Conservation (phyloP, 2,888 invertebrate species). For the Epinotia ramella region DNA sequence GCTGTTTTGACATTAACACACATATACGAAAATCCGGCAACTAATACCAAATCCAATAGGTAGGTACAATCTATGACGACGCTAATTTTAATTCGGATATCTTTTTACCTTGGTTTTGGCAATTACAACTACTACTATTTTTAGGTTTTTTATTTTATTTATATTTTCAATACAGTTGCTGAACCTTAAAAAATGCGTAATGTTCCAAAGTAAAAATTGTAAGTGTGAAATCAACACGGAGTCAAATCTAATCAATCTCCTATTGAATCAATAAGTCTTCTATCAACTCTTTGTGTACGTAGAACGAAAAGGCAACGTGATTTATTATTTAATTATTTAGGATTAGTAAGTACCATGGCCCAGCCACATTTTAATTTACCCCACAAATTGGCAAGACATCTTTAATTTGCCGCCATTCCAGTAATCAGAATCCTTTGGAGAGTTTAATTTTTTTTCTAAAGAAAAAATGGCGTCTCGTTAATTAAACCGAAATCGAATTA, state of each 20-base stretch:
- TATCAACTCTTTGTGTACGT: not conserved
- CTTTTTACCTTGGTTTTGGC: too few relatives aligned
- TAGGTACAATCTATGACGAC: too few relatives aligned
- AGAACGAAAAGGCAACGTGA: conserved; percentile 49
- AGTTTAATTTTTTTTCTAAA: conserved; percentile 70
- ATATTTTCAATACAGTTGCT: too few relatives aligned
- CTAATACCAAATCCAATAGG: too few relatives aligned
- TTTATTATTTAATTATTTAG: conserved; percentile 45
- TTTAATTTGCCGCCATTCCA: conserved; percentile 51
- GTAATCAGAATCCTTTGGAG: conserved; percentile 77
- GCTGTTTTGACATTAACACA: too few relatives aligned
- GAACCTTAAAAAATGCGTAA: too few relatives aligned
- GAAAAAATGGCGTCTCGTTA: conserved; percentile 78
- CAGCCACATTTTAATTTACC: conserved; percentile 44
- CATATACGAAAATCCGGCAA: too few relatives aligned
- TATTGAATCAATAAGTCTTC: conserved; percentile 15
- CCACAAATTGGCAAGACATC: conserved; percentile 45
- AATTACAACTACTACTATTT: too few relatives aligned
- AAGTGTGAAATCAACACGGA: not conserved
- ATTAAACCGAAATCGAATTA: conserved; percentile 83
- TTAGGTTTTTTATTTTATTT: too few relatives aligned
- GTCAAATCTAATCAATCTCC: conserved; percentile 4
- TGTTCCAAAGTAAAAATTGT: too few relatives aligned
- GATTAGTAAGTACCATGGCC: conserved; percentile 42
- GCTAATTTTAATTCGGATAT: too few relatives aligned